These are phyloP conservation scores for Erynnis tages DNA, from an alignment of 2,888 invertebrate species.

Conservation along the genomic window DNA sequence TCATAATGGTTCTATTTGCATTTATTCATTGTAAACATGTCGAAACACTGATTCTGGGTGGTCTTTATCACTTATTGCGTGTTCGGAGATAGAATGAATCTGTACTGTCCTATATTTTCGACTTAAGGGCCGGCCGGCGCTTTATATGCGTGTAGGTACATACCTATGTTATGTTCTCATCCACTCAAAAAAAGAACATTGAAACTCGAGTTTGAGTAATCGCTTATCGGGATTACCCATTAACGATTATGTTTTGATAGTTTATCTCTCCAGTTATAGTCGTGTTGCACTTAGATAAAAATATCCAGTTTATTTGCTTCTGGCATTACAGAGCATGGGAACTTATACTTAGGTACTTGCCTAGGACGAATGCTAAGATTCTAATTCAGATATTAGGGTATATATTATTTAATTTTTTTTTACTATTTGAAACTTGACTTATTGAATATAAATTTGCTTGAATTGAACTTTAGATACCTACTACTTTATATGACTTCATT, in stretches of 20 bases:
- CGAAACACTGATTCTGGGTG: conserved; percentile 14
- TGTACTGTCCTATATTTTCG: conserved; percentile 18
- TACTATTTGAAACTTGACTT: too few species aligned
- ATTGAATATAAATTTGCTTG: too few species aligned
- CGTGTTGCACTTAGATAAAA: background rate
- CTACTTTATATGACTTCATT: too few species aligned
- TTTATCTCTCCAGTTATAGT: background rate
- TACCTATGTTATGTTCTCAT: conserved; percentile 1
- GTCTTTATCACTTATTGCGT: conserved; percentile 24
- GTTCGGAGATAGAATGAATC: conserved; percentile 13
- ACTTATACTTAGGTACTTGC: background rate
- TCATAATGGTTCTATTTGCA: conserved; percentile 18
- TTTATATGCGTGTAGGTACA: background rate
- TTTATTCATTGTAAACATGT: conserved; percentile 2
- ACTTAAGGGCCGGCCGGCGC: conserved; percentile 4
- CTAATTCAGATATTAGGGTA: too few species aligned
- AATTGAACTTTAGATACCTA: too few species aligned
- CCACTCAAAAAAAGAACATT: conserved; percentile 8
- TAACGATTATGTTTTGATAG: conserved; percentile 16
- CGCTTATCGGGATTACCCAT: conserved; percentile 13
- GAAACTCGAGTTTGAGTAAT: conserved; percentile 13
- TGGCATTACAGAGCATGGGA: background rate
- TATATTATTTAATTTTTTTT: too few species aligned
- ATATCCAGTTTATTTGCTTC: background rate
- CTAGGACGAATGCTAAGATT: too few species aligned